Conservation (phyloP, 2,113 vertebrate genomes). For the Fregata magnificens region DNA sequence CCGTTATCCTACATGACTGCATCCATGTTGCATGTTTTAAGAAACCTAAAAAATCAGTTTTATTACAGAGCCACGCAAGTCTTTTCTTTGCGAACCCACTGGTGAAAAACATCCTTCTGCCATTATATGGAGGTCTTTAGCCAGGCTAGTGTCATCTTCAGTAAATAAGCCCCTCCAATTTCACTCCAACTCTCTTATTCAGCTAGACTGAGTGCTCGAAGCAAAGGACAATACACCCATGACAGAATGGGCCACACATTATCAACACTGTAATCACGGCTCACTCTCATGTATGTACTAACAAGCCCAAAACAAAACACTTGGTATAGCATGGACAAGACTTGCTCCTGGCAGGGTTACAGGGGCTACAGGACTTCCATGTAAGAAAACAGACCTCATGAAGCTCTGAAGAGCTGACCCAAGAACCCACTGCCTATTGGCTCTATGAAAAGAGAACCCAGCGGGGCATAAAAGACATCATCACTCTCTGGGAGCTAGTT, state of each 20-base stretch:
- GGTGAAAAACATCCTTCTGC: not conserved
- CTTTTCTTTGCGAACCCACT: not conserved
- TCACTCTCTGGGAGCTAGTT: too few relatives aligned
- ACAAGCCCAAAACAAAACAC: too few relatives aligned
- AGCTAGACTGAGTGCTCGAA: not conserved
- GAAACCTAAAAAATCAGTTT: not conserved
- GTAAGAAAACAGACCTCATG: not conserved
- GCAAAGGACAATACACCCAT: not conserved
- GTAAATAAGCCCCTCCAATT: not conserved
- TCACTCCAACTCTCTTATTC: not conserved
- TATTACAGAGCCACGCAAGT: not conserved
- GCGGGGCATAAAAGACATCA: fast-evolving
- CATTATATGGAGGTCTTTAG: not conserved
- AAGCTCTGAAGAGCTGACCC: not conserved
- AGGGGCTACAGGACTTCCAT: not conserved
- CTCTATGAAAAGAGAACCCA: not conserved
- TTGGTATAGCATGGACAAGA: not conserved
- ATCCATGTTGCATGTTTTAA: not conserved
- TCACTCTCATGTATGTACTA: not conserved
- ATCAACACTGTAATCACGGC: not conserved
- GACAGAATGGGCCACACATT: fast-evolving
- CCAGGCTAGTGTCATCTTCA: not conserved
- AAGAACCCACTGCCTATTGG: not conserved
- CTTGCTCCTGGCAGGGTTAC: not conserved
- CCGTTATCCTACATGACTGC: too few relatives aligned